Percentiles rank a stretch among this genome's conserved stretches.
Evolutionary conservation across 2,113 vertebrate genomes (phyloP).

Genomic region (Barbus barbus): DNA sequence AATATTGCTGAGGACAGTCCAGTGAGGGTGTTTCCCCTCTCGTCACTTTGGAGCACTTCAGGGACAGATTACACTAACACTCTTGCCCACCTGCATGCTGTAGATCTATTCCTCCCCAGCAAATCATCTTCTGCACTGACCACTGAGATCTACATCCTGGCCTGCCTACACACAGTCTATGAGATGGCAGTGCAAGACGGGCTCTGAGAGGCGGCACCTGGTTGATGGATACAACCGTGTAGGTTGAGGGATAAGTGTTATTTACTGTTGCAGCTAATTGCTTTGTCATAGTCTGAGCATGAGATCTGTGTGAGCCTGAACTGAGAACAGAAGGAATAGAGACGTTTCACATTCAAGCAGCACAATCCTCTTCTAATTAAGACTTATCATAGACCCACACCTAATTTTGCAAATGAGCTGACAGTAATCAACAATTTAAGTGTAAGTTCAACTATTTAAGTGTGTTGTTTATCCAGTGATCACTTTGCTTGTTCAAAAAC

Average conservation of each 20-base stretch:
- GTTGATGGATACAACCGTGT: constrained; percentile 11
- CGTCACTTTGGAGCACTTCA: constrained; percentile 33
- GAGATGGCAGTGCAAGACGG: neutral
- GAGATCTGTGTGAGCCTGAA: neutral
- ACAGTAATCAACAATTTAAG: neutral
- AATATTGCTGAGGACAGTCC: constrained; percentile 35
- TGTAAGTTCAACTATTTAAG: neutral
- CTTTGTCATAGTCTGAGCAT: constrained; percentile 7
- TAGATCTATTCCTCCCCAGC: constrained; percentile 52
- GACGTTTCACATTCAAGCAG: neutral
- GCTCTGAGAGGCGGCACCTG: constrained; percentile 8
- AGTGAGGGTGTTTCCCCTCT: constrained; percentile 16
- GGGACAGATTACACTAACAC: constrained; percentile 50
- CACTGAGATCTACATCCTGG: constrained; percentile 44
- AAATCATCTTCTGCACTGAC: constrained; percentile 42
- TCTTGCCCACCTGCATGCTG: constrained; percentile 37
- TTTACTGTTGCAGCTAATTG: constrained; percentile 25
- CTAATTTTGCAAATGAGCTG: neutral
- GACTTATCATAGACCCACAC: neutral
- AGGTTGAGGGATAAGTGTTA: constrained; percentile 16
- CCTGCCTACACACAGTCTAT: constrained; percentile 10
- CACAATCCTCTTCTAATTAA: neutral
- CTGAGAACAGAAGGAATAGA: neutral
- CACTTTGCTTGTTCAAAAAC: neutral
- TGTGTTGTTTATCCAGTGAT: neutral